A percentile compares a stretch with the other conserved stretches of the same genome.
Conservation (phyloP, 2,113 vertebrate genomes). For the Eclectus roratus region DNA sequence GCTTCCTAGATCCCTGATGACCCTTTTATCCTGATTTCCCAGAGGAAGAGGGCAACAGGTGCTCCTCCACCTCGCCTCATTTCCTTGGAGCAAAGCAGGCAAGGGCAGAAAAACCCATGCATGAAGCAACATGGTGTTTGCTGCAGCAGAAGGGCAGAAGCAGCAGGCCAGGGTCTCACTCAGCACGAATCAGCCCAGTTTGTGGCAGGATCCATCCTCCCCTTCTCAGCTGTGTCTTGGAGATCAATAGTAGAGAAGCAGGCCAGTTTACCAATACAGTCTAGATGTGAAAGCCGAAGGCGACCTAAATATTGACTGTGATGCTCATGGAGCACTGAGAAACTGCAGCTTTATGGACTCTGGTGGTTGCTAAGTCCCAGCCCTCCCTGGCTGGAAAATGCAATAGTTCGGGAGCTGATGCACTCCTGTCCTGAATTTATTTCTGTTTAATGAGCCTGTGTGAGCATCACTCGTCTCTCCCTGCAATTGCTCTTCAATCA, state of each 20-base stretch:
- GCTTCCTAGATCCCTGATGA: not conserved
- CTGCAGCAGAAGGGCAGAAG: not conserved
- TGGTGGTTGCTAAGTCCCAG: not conserved
- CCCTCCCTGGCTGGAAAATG: not conserved
- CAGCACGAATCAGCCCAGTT: not conserved
- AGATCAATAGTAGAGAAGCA: not conserved
- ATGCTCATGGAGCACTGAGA: not conserved
- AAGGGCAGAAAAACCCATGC: accelerated
- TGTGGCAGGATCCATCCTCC: not conserved
- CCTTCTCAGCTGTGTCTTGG: not conserved
- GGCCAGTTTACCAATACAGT: not conserved
- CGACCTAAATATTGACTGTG: not conserved
- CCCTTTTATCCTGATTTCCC: not conserved
- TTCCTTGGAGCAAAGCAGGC: not conserved
- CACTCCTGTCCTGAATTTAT: not conserved
- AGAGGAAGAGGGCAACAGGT: not conserved
- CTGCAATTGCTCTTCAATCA: not conserved
- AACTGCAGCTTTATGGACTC: not conserved
- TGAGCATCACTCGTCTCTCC: not conserved
- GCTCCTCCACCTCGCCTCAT: accelerated
- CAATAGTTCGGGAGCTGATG: not conserved
- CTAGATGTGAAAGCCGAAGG: not conserved
- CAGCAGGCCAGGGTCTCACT: not conserved
- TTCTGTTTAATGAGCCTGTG: not conserved
- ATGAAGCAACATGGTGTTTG: accelerated